Base-by-base conservation (phyloP, 2,797 vertebrate genomes). In the Dryobates pubescens region DNA sequence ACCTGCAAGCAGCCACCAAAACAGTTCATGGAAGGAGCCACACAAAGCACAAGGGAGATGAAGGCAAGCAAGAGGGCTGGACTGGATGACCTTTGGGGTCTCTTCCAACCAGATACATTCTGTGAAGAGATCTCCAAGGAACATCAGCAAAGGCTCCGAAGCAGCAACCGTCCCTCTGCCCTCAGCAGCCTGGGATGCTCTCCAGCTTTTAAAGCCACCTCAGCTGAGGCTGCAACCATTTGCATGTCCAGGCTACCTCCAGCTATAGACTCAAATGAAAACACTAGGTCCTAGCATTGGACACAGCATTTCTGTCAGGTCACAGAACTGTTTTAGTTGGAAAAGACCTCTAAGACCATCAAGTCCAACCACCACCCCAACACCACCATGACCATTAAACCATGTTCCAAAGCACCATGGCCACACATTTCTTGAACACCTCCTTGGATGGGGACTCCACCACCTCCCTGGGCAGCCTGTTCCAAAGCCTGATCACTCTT, bases 1-100 rank as follows among this genome's bases (percentile, higher is more conserved):
- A 99, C 99, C 99, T 99, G 98, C 18, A 89, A 97, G 96, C 1
- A 5, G 89, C 12, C 82, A 95, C 24, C 24, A 71, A 16, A 80
- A 87, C 77, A 1, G 12, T 77, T 81, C 92, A 94, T 36, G 77
- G 75, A 79, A 86, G 41, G 62, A 72, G 68, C 45, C n/a, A 38
- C 12, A 47, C 6, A 17, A 10, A 56, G 59, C 47, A 30, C 49
- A 70, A 14, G 30, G 64, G 67, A 62, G 3, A 27, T 0, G 4
- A 70, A 61, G 19, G 32, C 45, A 68, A 8, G 10, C 14, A 38
- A 54, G 22, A 51, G 23, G 49, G 49, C 23, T 51, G 23, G 22
- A 51, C 49, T 51, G 49, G 23, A 24, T 51, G 23, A 24, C 13
- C 49, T 51, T 14, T 51, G 49, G 23, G 49, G 23, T 24, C 23